Evolutionary conservation across 2,113 vertebrate genomes (phyloP), one percentile per base, ranked within the genome.

Genomic region (Laticauda colubrina): DNA sequence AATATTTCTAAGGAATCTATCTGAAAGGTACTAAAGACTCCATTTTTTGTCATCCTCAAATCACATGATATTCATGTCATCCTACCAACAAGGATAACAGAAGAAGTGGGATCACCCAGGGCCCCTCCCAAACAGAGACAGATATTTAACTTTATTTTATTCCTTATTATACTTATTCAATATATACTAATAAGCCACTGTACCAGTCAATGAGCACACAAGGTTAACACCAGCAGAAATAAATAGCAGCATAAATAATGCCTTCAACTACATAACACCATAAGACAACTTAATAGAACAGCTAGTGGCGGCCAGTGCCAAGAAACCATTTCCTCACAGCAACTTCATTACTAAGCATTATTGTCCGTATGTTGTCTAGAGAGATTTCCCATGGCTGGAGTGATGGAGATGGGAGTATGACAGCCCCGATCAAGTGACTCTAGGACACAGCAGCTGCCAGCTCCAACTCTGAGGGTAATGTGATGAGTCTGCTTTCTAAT

Each of bases 401-500:
- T 54, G 92, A 85, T 85, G 87, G 90, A 91, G 94, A 93, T 10
- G 0, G 88, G 51, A 88, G 54, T 85, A 7, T 87, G 94, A 97
- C 92, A 88, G 96, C 93, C 91, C 93, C 94, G 94, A 95, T 96
- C 91, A 24, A 96, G 96, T 93, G 96, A 96, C 96, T 94, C 11
- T 1, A 48, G 95, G 94, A 95, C 96, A 8, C 29, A 94, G 95
- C 91, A 88, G 53, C 96, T 96, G 96, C 96, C 96, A 96, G 97
- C 88, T 53, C 92, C 8, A 90, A 95, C 95, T 94, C 91, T 75
- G 93, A 54, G 96, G 95, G 93, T 93, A 92, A 95, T 64, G 95
- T 96, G 97, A 97, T 0, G 57, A 95, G 96, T 95, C 96, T 91
- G 95, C 59, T 43, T 3, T 87, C 95, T 97, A 97, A 98, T 96